phyloP scores from a whole-genome alignment of 2,797 vertebrate species.

The Alectoris magna region DNA sequence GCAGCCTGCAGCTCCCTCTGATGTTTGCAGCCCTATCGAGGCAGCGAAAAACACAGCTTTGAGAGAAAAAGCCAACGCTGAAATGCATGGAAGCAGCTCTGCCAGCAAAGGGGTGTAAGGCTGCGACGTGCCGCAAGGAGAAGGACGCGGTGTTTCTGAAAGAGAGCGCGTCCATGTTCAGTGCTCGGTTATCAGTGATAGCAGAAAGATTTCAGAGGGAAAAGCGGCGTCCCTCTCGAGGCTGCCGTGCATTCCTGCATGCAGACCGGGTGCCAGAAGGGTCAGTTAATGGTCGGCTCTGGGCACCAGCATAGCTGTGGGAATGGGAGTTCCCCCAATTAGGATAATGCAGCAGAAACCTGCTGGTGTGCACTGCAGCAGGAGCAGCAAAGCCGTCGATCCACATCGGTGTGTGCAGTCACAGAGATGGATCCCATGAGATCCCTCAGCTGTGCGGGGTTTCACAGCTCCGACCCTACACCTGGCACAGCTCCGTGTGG shows the following conservation, averaged over 20 bases:
- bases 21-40: background rate
- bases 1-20: constrained; percentile 62
- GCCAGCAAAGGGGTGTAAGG: background rate
- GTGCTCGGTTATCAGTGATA: background rate
- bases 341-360: background rate
- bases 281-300: rapidly evolving
- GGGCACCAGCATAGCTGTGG: background rate
- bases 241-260: background rate
- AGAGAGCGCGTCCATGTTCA: rapidly evolving
- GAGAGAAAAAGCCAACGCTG: rapidly evolving
- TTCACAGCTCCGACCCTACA: too few species aligned
- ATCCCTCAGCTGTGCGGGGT: background rate
- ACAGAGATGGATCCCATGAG: rapidly evolving
- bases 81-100: background rate
- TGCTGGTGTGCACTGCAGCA: background rate
- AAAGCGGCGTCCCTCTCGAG: background rate
- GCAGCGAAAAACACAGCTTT: rapidly evolving
- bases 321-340: background rate
- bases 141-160: background rate
- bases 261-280: background rate
- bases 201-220: background rate
- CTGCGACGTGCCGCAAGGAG: background rate
- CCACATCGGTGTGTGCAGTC: rapidly evolving
- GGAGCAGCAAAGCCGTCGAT: background rate
- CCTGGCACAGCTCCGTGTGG: too few species aligned